Conservation (phyloP, 2,888 invertebrate genomes). For the Xestia c-nigrum region DNA sequence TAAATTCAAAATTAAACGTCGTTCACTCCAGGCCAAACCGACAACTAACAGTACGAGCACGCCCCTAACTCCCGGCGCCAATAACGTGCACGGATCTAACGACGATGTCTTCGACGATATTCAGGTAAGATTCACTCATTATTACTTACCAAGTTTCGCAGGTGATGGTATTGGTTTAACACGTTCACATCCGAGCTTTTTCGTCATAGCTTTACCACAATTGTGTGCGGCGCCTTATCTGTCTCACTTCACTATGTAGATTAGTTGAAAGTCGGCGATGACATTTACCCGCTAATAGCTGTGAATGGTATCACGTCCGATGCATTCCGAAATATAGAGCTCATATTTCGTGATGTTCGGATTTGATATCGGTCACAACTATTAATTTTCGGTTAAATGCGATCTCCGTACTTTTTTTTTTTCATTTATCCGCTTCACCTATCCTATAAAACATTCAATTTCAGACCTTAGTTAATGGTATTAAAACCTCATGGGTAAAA, state of each 20-base stretch:
- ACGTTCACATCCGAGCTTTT: conserved; percentile 88
- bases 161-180: conserved; percentile 88
- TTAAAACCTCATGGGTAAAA: conserved; percentile 43
- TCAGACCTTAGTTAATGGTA: conserved; percentile 46
- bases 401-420: conserved; percentile 67
- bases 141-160: conserved; percentile 69
- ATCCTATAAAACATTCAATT: conserved; percentile 51
- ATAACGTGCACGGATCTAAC: conserved; percentile 85
- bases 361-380: conserved; percentile 72
- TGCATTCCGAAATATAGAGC: conserved; percentile 87
- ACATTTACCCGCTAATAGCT: conserved; percentile 68
- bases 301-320: conserved; percentile 73
- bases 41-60: conserved; percentile 87
- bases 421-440: conserved; percentile 70
- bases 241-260: conserved; percentile 74
- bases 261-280: conserved; percentile 67
- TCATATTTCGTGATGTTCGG: conserved; percentile 85
- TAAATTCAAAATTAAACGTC: conserved; percentile 61
- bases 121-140: conserved; percentile 79
- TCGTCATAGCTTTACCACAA: conserved; percentile 78
- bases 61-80: conserved; percentile 83
- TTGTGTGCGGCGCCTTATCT: conserved; percentile 73
- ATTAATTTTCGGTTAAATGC: conserved; percentile 68
- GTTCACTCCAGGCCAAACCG: conserved; percentile 82
- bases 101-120: conserved; percentile 89